Evolutionary conservation across 1,140 invertebrate genomes (phyloP).

Genomic region (Aethina tumida): DNA sequence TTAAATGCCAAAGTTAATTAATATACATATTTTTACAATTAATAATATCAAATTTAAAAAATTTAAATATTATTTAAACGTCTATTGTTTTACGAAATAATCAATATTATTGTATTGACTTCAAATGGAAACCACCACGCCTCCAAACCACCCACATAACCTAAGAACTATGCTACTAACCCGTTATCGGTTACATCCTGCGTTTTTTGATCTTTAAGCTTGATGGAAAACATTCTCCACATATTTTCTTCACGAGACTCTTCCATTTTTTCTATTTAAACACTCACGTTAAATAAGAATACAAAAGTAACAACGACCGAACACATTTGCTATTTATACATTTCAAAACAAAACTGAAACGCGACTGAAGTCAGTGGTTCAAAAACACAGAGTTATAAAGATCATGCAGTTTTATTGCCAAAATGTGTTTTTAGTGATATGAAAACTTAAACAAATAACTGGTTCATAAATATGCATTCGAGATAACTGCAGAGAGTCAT

Average conservation of each 20-base stretch:
- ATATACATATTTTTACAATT: not conserved
- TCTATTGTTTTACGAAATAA: not conserved
- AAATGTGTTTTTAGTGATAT: constrained; percentile 1
- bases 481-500: too few species aligned
- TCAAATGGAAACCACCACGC: too few species aligned
- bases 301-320: not conserved
- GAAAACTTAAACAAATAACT: constrained; percentile 1
- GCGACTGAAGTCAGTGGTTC: not conserved
- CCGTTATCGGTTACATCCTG: constrained; percentile 6
- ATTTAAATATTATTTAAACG: not conserved
- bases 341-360: not conserved
- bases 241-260: constrained; percentile 7
- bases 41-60: not conserved
- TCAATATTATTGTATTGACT: constrained; percentile 2
- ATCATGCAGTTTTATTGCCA: not conserved
- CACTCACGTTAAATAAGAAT: not conserved
- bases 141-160: not conserved
- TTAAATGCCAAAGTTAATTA: not conserved
- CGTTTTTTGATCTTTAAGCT: constrained; percentile 9
- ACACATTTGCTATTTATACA: constrained; percentile 3
- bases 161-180: constrained; percentile 1
- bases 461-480: constrained; percentile 1
- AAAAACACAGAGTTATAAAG: too few species aligned
- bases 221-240: constrained; percentile 8
- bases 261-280: constrained; percentile 7